Evolutionary conservation across 2,888 invertebrate species (phyloP), one percentile per base, ranked within the genome.

Genomic region (Agrilus biguttatus): DNA sequence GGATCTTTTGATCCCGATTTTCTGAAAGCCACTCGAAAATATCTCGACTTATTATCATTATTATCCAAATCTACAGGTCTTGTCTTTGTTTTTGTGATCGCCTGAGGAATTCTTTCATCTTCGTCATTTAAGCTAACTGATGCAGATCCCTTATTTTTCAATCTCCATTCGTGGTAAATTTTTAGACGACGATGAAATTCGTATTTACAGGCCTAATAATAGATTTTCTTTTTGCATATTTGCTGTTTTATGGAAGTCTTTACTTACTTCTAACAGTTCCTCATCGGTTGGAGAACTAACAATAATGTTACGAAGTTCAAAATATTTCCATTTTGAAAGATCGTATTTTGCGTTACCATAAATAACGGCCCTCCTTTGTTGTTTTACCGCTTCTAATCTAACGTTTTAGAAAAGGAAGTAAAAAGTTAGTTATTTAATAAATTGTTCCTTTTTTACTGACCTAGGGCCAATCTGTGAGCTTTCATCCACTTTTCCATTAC

Each of bases 91-190:
- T 86, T 84, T 80, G 88, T 82, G 39, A 90, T 80, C 34, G 87
- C 87, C 54, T 82, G 81, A 28, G 90, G 90, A 35, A 88, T 90
- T 49, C 90, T 69, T 66, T 88, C 87, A 58, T 86, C 85, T 57
- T 89, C 89, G 45, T 81, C 81, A 83, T 87, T 85, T 2, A 76
- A 8, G 4, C 28, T 28, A 28, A 2, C 76, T 46, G 83, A 84
- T 49, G 83, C 21, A 2, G 21, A 79, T 61, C 83, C 83, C 51
- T 80, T 78, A 71, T 95, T 95, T 77, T 91, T 90, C 59, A 91
- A 88, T 70, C 97, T 97, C 97, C 97, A 97, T 47, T 92, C 88
- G 67, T 97, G 97, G 67, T 97, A 98, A 44, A 95, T 95, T 74
- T 95, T 95, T 60, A 97, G 76, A 37, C 97, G 82, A 21, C 97